Evolutionary conservation across 1,140 invertebrate species (phyloP).

Genomic region (Zelostemma sp.): DNA sequence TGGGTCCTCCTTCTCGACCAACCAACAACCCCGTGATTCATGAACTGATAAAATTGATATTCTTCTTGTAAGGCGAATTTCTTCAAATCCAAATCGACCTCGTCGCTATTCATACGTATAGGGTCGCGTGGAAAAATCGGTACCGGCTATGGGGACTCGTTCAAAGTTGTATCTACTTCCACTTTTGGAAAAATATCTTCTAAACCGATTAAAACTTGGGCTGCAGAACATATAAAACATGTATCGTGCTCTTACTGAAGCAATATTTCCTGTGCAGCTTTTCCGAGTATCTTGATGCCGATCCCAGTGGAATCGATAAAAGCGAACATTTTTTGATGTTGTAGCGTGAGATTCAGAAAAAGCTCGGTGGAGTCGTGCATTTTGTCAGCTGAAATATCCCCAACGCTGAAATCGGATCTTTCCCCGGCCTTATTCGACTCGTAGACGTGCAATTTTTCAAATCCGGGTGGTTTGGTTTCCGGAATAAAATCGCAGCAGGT

Average conservation of each 20-base stretch:
- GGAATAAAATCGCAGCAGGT: conserved; percentile 85
- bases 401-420: conserved; percentile 62
- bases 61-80: conserved; percentile 61
- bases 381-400: conserved; percentile 39
- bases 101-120: conserved; percentile 74
- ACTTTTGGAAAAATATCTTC: conserved; percentile 60
- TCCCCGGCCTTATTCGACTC: conserved; percentile 72
- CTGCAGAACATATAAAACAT: too few relatives aligned
- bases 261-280: conserved; percentile 72
- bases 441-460: conserved; percentile 72
- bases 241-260: conserved; percentile 68
- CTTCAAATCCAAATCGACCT: conserved; percentile 25
- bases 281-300: conserved; percentile 77
- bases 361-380: not conserved
- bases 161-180: conserved; percentile 76
- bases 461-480: conserved; percentile 56
- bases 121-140: conserved; percentile 78
- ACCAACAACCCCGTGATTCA: conserved; percentile 76
- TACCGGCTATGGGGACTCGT: conserved; percentile 77
- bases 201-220: too few relatives aligned
- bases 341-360: conserved; percentile 24
- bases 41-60: conserved; percentile 44
- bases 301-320: conserved; percentile 88
- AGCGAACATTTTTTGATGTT: conserved; percentile 76
- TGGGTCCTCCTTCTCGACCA: conserved; percentile 91